A percentile compares a stretch with the other conserved stretches of the same genome.
Conservation (phyloP, 2,797 vertebrate genomes). For the Hozukius guyotensis region DNA sequence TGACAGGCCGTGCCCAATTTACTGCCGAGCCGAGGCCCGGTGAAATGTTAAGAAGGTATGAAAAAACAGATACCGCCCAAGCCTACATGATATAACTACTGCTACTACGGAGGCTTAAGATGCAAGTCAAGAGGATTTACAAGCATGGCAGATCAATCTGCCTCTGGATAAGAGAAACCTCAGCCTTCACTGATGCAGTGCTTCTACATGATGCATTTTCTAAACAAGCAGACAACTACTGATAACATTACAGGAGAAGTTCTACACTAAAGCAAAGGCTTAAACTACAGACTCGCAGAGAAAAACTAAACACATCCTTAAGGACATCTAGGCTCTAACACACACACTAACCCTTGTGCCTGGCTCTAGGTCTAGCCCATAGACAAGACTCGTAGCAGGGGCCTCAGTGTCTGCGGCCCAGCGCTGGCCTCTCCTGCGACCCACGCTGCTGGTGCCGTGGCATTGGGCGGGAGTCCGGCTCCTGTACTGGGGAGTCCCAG, state of each 20-base stretch:
- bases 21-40: accelerated
- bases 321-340: slow-evolving; percentile 49
- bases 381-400: slow-evolving; percentile 67
- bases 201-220: slow-evolving; percentile 42
- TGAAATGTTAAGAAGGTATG: too few species aligned
- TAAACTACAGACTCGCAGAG: slow-evolving; percentile 4
- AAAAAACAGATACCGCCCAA: too few species aligned
- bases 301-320: not conserved
- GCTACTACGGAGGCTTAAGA: not conserved
- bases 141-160: slow-evolving; percentile 21
- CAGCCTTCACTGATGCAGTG: not conserved
- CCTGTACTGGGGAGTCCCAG: slow-evolving; percentile 65
- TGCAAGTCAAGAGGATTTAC: slow-evolving; percentile 8
- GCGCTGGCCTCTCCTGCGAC: slow-evolving; percentile 82
- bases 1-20: too few species aligned
- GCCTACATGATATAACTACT: not conserved
- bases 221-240: slow-evolving; percentile 44
- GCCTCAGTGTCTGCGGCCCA: slow-evolving; percentile 82
- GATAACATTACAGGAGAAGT: not conserved
- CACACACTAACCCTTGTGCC: slow-evolving; percentile 89
- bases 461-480: slow-evolving; percentile 75
- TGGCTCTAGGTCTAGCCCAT: slow-evolving; percentile 86
- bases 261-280: not conserved
- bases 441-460: slow-evolving; percentile 68
- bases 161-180: not conserved